phyloP scores from a whole-genome alignment of 2,888 invertebrate species.

The Erebia epiphron region DNA sequence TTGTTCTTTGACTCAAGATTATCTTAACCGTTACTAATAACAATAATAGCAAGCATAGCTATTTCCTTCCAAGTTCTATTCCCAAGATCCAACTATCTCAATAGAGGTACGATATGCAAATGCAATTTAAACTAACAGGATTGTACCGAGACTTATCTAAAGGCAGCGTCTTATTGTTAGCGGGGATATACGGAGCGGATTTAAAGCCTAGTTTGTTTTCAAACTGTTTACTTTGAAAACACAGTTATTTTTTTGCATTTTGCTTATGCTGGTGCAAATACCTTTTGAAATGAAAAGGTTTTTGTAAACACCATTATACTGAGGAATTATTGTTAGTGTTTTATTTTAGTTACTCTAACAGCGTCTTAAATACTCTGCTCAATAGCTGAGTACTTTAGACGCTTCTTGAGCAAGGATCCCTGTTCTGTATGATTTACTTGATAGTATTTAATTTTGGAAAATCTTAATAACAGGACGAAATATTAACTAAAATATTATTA shows the following conservation, averaged over 20 bases:
- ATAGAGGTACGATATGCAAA: constrained; percentile 64
- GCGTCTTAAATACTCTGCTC: too few species aligned
- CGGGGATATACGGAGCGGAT: constrained; percentile 32
- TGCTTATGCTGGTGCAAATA: not conserved
- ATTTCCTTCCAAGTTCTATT: constrained; percentile 36
- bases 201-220: constrained; percentile 16
- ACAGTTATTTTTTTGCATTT: not conserved
- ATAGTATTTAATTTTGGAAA: too few species aligned
- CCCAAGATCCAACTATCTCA: constrained; percentile 38
- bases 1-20: not conserved
- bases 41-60: constrained; percentile 44
- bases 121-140: constrained; percentile 74
- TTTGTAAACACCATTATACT: not conserved
- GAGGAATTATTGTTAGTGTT: too few species aligned
- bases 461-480: too few species aligned
- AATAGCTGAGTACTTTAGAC: too few species aligned
- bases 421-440: too few species aligned
- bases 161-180: constrained; percentile 41
- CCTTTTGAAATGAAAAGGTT: not conserved
- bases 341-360: too few species aligned
- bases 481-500: not conserved
- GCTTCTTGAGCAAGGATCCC: too few species aligned
- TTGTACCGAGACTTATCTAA: constrained; percentile 50
- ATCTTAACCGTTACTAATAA: constrained; percentile 18
- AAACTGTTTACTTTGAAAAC: not conserved